Conservation (phyloP, 2,888 invertebrate genomes). For the Rotaria socialis region DNA sequence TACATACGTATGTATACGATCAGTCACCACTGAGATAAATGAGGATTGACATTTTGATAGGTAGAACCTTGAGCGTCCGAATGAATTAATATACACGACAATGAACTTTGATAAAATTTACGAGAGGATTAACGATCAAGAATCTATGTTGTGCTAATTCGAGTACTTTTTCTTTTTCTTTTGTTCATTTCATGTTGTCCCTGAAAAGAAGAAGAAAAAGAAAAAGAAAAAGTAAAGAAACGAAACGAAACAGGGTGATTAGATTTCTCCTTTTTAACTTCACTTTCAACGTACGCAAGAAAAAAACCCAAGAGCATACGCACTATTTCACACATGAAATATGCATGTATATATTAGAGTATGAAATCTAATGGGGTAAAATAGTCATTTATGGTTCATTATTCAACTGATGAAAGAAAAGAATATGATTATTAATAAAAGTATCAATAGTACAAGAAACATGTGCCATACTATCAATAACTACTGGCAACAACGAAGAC, state of each 20-base stretch:
- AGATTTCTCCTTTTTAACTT: background rate
- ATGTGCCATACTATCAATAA: background rate
- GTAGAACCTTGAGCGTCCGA: constrained; percentile 14
- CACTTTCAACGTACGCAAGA: background rate
- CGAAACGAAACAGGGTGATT: background rate
- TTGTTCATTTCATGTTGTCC: background rate
- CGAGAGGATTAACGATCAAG: constrained; percentile 3
- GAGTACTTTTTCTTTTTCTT: background rate
- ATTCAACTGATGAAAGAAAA: background rate
- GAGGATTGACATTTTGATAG: constrained; percentile 17
- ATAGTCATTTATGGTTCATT: background rate
- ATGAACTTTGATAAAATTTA: constrained; percentile 12
- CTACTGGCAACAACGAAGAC: background rate
- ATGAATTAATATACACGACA: background rate
- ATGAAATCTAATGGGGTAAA: background rate
- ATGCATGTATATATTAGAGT: background rate
- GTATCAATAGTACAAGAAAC: background rate
- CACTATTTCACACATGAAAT: background rate
- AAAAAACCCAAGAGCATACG: background rate
- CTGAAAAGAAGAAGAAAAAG: background rate
- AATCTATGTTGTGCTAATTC: constrained; percentile 4
- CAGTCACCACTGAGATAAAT: background rate
- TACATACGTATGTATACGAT: background rate
- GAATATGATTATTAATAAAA: background rate
- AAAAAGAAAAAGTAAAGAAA: background rate